phyloP scores from a whole-genome alignment of 2,113 vertebrate species.

The Python bivittatus region DNA sequence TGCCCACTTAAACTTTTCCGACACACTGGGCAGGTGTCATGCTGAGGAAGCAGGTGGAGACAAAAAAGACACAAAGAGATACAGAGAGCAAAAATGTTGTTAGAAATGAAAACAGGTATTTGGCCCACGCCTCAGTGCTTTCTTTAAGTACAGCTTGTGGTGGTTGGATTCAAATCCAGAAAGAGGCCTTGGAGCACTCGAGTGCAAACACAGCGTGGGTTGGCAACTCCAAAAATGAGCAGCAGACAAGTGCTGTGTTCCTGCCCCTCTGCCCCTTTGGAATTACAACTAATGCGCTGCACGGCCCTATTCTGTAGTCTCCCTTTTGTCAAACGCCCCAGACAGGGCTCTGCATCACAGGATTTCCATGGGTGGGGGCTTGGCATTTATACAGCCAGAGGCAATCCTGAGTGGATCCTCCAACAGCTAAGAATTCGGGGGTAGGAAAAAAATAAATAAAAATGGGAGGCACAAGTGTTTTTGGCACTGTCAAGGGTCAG shows the following conservation, averaged over 20 bases:
- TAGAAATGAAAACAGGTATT: not conserved
- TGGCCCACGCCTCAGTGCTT: not conserved
- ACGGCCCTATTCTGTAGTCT: not conserved
- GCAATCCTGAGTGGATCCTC: not conserved
- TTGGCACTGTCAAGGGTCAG: not conserved
- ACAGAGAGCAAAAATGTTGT: not conserved
- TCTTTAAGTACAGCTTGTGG: not conserved
- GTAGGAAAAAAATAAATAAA: not conserved
- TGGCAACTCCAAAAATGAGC: no score
- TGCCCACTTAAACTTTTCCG: constrained; percentile 96
- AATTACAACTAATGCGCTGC: not conserved
- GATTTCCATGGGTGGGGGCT: not conserved
- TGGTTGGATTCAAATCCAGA: not conserved
- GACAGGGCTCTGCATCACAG: not conserved
- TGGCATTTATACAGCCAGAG: not conserved
- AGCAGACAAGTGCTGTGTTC: not conserved
- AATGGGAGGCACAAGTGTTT: not conserved
- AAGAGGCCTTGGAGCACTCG: not conserved
- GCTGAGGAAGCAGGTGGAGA: constrained; percentile 67
- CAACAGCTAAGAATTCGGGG: not conserved
- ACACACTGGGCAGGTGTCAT: constrained; percentile 97
- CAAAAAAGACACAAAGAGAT: not conserved
- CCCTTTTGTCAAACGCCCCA: not conserved
- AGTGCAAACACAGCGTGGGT: not conserved
- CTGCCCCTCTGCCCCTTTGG: not conserved